Evolutionary conservation across 1,140 invertebrate genomes (phyloP), one percentile per base, ranked within the genome.

Genomic region (Parasteatoda tepidariorum): DNA sequence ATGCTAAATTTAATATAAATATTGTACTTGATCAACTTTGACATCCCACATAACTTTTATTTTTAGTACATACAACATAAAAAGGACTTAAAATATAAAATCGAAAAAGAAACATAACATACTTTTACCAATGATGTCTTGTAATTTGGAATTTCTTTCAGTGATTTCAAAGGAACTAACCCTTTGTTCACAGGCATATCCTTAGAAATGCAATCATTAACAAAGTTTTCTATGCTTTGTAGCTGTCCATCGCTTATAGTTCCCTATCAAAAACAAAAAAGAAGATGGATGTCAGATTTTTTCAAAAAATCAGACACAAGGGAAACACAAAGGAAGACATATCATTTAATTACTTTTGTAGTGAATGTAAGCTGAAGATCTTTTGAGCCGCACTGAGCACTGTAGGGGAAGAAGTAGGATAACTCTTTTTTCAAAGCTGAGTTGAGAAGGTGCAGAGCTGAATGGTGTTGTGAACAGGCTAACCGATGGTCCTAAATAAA

Each of bases 401-500:
- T 64, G 24, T 55, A 24, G 6, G 64, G 81, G 15, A 61, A 83
- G 24, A 66, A 31, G 67, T 83, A 74, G 4, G 68, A 41, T 7
- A 83, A 57, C 4, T 66, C 34, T 26, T 66, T 33, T 55, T 83
- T 83, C 6, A 83, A 13, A 6, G 61, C 57, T 6, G 68, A 41
- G 54, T 33, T 64, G 0, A 83, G 41, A 64, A 83, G 31, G 66
- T 83, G 81, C 31, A 73, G 59, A 66, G 81, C 81, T 41, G 81
- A 74, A 66, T 83, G 81, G n/a, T 83, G 73, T 22, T 66, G 70
- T 6, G 81, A 83, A 38, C 68, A 73, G n/a, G 68, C 57, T 57
- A 73, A 34, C 1, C 81, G 81, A 67, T 64, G 33, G 24, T 73
- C 61, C 81, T 83, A 18, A 13, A 71, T 11, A 11, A 26, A 18